Evolutionary conservation across 2,888 invertebrate species (phyloP), one percentile per base, ranked within the genome.

Genomic region (Clunio marinus): DNA sequence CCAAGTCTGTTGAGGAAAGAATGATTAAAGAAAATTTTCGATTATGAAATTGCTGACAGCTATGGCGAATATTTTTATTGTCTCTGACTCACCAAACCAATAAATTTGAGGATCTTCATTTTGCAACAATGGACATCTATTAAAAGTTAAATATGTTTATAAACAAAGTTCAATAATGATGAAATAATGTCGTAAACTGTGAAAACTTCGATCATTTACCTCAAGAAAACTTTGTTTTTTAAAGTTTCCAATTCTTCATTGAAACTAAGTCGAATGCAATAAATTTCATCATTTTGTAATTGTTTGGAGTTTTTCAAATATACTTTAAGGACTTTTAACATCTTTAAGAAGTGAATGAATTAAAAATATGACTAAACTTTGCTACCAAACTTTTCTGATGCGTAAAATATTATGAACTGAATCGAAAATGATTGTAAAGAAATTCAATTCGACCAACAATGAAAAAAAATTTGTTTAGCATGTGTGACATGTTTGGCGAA

Each of bases 301-400:
- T 41, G n/a, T 10, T 5, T 2, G 15, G 41, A 62, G 15, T 62
- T 62, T 13, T 41, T 62, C 24, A 62, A 28, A 22, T 24, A 62
- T n/a, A 62, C 35, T 62, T 62, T 62, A 0, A 62, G n/a, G 17
- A 25, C 13, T 62, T 62, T 51, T 17, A 51, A 35, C 62, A 62
- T 62, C 15, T 24, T 24, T 5, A 57, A n/a, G n/a, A n/a, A n/a
- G n/a, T n/a, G n/a, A n/a, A n/a, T n/a, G n/a, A n/a, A n/a, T n/a
- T n/a, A n/a, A n/a, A n/a, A n/a, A n/a, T n/a, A n/a, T n/a, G n/a
- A n/a, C n/a, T n/a, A n/a, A n/a, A n/a, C n/a, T n/a, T n/a, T n/a
- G n/a, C n/a, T n/a, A n/a, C n/a, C n/a, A n/a, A n/a, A n/a, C n/a
- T n/a, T n/a, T n/a, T n/a, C n/a, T n/a, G n/a, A n/a, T n/a, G n/a